A percentile compares a stretch with the other conserved stretches of the same genome.
Conservation (phyloP, 2,797 vertebrate species). For the Pteropus rufus region DNA sequence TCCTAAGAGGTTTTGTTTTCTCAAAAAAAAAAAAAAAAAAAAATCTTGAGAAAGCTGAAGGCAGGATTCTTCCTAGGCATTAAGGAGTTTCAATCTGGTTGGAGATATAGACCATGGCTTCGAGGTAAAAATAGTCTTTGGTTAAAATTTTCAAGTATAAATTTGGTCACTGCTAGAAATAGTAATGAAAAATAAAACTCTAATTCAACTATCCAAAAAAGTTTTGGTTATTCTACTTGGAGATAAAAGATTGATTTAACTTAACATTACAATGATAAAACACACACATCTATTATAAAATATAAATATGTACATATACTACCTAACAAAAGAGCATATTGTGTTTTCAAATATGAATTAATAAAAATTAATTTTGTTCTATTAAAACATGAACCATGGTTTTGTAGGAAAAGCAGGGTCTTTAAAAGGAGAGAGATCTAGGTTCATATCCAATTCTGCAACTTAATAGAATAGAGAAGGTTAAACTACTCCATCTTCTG, state of each 20-base stretch:
- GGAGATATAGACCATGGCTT: background rate
- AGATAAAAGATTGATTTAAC: background rate
- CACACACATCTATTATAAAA: background rate
- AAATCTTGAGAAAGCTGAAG: background rate
- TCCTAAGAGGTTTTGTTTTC: background rate
- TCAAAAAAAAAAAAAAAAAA: background rate
- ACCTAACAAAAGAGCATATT: background rate
- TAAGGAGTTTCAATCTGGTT: background rate
- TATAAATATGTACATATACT: background rate
- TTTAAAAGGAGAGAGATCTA: background rate
- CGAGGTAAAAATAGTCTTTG: background rate
- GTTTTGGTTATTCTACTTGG: background rate
- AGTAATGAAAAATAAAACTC: conserved; percentile 30
- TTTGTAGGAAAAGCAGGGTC: background rate
- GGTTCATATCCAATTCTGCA: background rate
- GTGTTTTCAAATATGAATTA: conserved; percentile 2
- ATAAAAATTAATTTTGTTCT: background rate
- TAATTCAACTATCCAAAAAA: background rate
- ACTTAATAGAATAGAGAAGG: background rate
- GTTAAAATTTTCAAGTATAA: conserved; percentile 1
- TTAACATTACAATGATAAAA: background rate
- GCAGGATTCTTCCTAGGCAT: background rate
- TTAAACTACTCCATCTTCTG: background rate
- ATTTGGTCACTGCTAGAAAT: background rate
- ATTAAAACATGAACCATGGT: background rate